Conservation (phyloP, 1,140 invertebrate genomes). For the Homarus americanus region DNA sequence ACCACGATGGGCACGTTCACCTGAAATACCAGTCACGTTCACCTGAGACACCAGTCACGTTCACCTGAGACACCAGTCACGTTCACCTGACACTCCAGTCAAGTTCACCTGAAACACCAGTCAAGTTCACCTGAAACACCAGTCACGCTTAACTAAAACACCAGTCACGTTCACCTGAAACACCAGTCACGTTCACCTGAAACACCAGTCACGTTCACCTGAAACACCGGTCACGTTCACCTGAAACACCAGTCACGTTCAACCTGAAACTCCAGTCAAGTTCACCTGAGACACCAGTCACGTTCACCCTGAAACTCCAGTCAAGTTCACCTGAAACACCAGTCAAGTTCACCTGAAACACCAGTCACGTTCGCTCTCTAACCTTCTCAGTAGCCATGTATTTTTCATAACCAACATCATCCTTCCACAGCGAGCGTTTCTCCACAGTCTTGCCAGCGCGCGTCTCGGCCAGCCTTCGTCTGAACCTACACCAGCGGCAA, state of each 20-base stretch:
- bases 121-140: no score
- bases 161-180: constrained; percentile 76
- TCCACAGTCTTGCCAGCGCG: constrained; percentile 46
- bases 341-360: constrained; percentile 76
- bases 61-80: constrained; percentile 76
- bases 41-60: constrained; percentile 79
- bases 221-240: constrained; percentile 76
- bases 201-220: constrained; percentile 75
- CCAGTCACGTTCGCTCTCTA: no score
- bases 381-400: constrained; percentile 76
- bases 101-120: constrained; percentile 76
- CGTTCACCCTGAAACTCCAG: constrained; percentile 78
- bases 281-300: no score
- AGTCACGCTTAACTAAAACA: no score
- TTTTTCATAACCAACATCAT: constrained; percentile 76
- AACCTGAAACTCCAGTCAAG: no score
- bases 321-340: constrained; percentile 78
- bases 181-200: constrained; percentile 79
- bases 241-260: no score
- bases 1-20: constrained; percentile 75
- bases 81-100: constrained; percentile 76
- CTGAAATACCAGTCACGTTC: constrained; percentile 76
- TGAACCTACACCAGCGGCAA: constrained; percentile 76
- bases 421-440: constrained; percentile 61
- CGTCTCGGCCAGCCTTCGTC: constrained; percentile 69